Evolutionary conservation across 2,888 invertebrate species (phyloP).

Genomic region (Blera fallax): DNA sequence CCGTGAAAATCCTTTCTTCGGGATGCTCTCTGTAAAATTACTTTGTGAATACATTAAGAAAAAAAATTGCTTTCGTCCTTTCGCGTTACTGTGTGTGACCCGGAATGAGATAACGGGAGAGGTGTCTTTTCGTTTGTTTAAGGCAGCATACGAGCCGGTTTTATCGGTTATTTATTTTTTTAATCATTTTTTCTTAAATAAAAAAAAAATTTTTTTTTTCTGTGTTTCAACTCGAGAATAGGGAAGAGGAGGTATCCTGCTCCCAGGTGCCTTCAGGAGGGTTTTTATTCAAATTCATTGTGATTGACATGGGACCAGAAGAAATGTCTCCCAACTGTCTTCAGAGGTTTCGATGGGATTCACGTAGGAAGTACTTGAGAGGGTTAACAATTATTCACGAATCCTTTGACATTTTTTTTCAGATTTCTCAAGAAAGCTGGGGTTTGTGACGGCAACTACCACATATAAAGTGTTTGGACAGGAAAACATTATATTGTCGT

Average conservation of each 20-base stretch:
- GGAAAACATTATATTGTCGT: too few relatives aligned
- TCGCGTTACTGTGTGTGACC: conserved; percentile 36
- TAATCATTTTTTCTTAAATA: background rate
- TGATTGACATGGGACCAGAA: conserved; percentile 48
- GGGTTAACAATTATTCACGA: conserved; percentile 15
- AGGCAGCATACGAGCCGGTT: conserved; percentile 1
- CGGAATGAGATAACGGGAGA: conserved; percentile 29
- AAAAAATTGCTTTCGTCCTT: background rate
- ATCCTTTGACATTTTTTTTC: background rate
- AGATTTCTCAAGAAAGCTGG: background rate
- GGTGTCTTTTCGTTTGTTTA: conserved; percentile 4
- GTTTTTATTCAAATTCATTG: conserved; percentile 22
- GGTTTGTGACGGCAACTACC: background rate
- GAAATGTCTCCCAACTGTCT: background rate
- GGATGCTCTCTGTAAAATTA: conserved; percentile 1
- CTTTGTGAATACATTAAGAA: conserved; percentile 49
- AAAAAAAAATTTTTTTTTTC: conserved; percentile 12
- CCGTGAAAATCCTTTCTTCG: background rate
- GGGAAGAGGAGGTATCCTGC: background rate
- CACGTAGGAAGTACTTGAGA: background rate
- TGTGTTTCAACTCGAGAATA: background rate
- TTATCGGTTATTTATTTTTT: conserved; percentile 1
- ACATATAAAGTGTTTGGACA: too few relatives aligned
- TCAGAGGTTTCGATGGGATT: background rate
- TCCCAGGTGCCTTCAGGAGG: background rate